Conservation (phyloP, 2,113 vertebrate genomes). For the Felis chaus region DNA sequence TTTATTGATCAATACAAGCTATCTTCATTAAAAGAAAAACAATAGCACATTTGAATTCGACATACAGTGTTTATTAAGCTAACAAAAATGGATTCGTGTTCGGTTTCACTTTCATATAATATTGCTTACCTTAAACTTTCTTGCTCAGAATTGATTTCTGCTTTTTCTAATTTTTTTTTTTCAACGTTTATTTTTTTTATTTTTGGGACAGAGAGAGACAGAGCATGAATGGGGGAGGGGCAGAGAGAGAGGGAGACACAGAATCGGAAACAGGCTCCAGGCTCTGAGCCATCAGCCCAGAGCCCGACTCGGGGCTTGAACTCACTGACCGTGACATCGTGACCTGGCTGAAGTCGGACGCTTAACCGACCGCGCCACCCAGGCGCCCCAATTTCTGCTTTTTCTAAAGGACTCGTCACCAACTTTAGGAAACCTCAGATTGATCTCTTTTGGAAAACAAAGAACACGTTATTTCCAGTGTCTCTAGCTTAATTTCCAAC, state of each 20-base stretch:
- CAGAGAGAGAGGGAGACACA: too few species aligned
- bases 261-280: too few species aligned
- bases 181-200: too few species aligned
- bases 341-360: too few species aligned
- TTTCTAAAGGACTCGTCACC: conserved; percentile 68
- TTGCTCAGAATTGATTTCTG: too few species aligned
- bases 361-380: too few species aligned
- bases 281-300: too few species aligned
- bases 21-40: conserved; percentile 67
- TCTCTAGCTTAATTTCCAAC: conserved; percentile 58
- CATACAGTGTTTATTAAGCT: conserved; percentile 64
- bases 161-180: conserved; percentile 54
- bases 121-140: conserved; percentile 44
- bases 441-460: conserved; percentile 68
- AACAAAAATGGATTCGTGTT: conserved; percentile 62
- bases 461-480: conserved; percentile 59
- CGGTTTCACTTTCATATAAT: conserved; percentile 60
- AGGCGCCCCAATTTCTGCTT: conserved; percentile 29
- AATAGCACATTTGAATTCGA: conserved; percentile 62
- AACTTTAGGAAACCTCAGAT: conserved; percentile 69
- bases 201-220: too few species aligned
- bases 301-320: too few species aligned
- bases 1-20: conserved; percentile 50
- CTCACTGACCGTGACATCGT: too few species aligned
- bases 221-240: too few species aligned